These are phyloP conservation scores for Homalodisca vitripennis DNA, from an alignment of 1,140 invertebrate species.

Conservation along the genomic window DNA sequence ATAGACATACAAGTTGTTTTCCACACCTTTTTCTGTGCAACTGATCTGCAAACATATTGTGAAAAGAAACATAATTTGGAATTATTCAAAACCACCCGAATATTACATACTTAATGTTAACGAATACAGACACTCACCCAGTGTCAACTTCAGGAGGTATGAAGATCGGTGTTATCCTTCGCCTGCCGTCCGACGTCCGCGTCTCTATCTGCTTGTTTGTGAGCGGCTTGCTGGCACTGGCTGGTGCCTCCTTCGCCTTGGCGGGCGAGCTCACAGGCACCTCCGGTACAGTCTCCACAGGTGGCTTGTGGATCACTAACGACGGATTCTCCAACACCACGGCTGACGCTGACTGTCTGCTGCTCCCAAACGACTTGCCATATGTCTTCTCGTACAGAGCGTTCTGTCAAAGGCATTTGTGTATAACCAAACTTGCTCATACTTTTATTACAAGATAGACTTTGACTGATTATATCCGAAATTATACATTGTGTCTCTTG, in stretches of 20 bases:
- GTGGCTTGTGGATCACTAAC: background rate
- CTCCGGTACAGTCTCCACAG: slow-evolving; percentile 48
- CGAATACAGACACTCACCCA: slow-evolving; percentile 54
- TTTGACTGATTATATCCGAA: no score
- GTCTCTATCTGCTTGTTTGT: slow-evolving; percentile 94
- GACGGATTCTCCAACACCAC: slow-evolving; percentile 37
- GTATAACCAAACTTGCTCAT: background rate
- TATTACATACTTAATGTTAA: no score
- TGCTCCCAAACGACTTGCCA: slow-evolving; percentile 63
- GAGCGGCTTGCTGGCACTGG: slow-evolving; percentile 33
- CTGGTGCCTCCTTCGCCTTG: background rate
- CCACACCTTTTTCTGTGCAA: no score
- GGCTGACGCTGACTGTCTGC: slow-evolving; percentile 22
- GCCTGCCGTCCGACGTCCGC: slow-evolving; percentile 86
- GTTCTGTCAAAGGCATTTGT: slow-evolving; percentile 60
- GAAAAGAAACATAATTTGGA: no score
- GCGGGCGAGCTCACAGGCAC: slow-evolving; percentile 27
- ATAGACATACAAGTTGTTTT: no score
- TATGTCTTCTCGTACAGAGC: slow-evolving; percentile 81
- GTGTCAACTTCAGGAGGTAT: slow-evolving; percentile 69
- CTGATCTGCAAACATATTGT: no score
- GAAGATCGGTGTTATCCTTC: slow-evolving; percentile 95
- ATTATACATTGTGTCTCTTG: no score
- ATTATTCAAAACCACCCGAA: no score
- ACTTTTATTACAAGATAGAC: no score